Conservation (phyloP, 2,888 invertebrate genomes). For the Enchytraeus crypticus region DNA sequence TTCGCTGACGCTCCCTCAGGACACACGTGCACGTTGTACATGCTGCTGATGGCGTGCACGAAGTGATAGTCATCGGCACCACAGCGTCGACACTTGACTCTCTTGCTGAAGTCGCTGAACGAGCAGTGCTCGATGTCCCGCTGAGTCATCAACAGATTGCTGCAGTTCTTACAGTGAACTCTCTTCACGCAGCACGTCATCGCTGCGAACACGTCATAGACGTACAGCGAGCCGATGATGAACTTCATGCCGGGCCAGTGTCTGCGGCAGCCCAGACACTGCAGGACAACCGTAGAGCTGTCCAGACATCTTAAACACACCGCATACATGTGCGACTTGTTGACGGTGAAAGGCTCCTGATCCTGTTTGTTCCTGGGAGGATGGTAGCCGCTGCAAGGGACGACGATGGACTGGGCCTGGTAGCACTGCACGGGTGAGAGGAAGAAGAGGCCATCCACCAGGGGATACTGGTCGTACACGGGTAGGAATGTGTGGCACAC, state of each 20-base stretch:
- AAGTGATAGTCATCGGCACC: slow-evolving; percentile 83
- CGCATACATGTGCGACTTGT: slow-evolving; percentile 78
- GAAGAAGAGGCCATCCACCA: slow-evolving; percentile 96
- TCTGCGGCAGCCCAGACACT: slow-evolving; percentile 39
- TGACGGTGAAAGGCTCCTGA: slow-evolving; percentile 33
- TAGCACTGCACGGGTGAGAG: slow-evolving; percentile 73
- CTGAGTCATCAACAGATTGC: slow-evolving; percentile 29
- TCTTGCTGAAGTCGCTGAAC: slow-evolving; percentile 75
- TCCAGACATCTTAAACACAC: slow-evolving; percentile 75
- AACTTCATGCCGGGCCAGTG: slow-evolving; percentile 69
- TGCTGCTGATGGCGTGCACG: slow-evolving; percentile 24
- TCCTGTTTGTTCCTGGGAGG: not conserved
- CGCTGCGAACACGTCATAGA: slow-evolving; percentile 94
- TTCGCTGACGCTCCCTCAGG: not conserved
- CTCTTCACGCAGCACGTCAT: slow-evolving; percentile 89
- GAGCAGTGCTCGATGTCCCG: slow-evolving; percentile 12
- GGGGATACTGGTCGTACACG: slow-evolving; percentile 86
- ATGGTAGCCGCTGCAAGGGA: not conserved
- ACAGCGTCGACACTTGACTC: slow-evolving; percentile 83
- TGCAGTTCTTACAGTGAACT: slow-evolving; percentile 87
- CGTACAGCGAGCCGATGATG: slow-evolving; percentile 79
- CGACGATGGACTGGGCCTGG: not conserved
- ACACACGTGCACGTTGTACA: not conserved
- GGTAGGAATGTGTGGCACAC: slow-evolving; percentile 75
- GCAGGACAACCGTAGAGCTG: slow-evolving; percentile 61